phyloP scores from a whole-genome alignment of 2,888 invertebrate species.

The Brachycybe producta region DNA sequence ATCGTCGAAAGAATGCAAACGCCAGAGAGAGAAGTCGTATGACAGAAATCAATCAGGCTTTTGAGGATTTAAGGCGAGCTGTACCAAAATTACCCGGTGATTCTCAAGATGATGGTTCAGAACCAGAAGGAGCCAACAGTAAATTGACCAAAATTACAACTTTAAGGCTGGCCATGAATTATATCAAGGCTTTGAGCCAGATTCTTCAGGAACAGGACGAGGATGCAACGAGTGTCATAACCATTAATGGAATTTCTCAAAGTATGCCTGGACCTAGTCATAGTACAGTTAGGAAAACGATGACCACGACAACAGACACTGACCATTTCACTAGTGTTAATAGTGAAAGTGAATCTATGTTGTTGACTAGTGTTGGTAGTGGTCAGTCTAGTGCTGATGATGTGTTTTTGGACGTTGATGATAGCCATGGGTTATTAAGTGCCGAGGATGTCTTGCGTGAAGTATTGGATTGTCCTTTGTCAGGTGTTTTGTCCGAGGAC shows the following conservation, averaged over 20 bases:
- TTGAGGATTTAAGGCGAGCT: slow-evolving; percentile 62
- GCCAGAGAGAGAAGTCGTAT: slow-evolving; percentile 73
- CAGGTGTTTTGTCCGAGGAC: slow-evolving; percentile 9
- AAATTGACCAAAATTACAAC: slow-evolving; percentile 75
- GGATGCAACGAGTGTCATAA: too few species aligned
- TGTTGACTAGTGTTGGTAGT: too few species aligned
- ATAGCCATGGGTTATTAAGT: too few species aligned
- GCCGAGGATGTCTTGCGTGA: too few species aligned
- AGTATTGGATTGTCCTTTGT: neutral
- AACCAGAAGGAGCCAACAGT: slow-evolving; percentile 47
- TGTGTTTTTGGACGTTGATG: neutral
- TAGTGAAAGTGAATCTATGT: too few species aligned
- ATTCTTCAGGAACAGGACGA: slow-evolving; percentile 39
- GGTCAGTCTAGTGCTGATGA: slow-evolving; percentile 1
- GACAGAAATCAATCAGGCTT: slow-evolving; percentile 80
- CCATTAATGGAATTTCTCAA: too few species aligned
- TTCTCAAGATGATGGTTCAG: slow-evolving; percentile 21
- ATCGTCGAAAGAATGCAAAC: slow-evolving; percentile 78
- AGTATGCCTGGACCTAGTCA: too few species aligned
- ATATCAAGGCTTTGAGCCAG: slow-evolving; percentile 61
- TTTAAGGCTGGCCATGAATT: slow-evolving; percentile 70
- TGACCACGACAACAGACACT: too few species aligned
- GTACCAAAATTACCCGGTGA: slow-evolving; percentile 45
- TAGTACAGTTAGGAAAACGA: too few species aligned
- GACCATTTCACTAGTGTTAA: too few species aligned